Evolutionary conservation across 2,113 vertebrate species (phyloP).

Genomic region (Notiomystis cincta): DNA sequence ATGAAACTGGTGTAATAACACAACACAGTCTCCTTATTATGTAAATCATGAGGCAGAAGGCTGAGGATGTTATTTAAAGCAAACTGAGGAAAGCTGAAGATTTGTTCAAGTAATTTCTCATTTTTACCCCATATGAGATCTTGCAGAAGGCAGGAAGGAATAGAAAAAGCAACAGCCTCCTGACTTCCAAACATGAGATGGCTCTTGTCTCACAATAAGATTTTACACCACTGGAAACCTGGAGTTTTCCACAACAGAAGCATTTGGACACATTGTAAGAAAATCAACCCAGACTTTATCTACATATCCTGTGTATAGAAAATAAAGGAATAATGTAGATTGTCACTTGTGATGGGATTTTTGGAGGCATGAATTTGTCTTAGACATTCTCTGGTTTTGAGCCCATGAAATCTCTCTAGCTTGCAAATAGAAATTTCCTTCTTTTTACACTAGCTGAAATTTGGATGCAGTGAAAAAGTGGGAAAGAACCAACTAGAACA

Average conservation of each 20-base stretch:
- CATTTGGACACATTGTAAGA: accelerated
- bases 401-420: background rate
- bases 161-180: background rate
- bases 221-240: background rate
- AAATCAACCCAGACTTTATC: background rate
- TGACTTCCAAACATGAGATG: background rate
- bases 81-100: conserved; percentile 32
- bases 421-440: background rate
- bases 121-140: background rate
- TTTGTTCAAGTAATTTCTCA: conserved; percentile 14
- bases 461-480: background rate
- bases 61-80: conserved; percentile 14
- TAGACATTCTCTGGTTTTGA: background rate
- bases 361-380: background rate
- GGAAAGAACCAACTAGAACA: background rate
- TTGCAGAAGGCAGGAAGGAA: conserved; percentile 41
- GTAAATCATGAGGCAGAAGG: conserved; percentile 46
- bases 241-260: background rate
- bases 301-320: background rate
- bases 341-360: background rate
- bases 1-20: conserved; percentile 44
- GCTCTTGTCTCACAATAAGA: background rate
- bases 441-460: background rate
- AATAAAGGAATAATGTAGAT: background rate
- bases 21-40: conserved; percentile 51